Conservation (phyloP, 2,113 vertebrate genomes). For the Amblyopsis rosae region DNA sequence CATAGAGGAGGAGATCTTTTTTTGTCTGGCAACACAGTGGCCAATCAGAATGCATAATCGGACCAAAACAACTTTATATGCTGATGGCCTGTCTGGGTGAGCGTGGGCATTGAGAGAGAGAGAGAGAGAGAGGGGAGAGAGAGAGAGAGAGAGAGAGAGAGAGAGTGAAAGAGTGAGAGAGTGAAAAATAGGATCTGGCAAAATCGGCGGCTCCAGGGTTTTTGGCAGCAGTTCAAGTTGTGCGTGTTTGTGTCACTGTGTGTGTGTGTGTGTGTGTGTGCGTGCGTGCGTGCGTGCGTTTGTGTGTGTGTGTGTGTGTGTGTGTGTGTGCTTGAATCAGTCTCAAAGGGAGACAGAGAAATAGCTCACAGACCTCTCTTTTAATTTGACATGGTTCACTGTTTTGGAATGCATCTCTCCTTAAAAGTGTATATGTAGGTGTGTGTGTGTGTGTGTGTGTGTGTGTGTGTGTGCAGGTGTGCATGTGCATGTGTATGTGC, state of each 20-base stretch:
- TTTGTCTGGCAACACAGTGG: conserved; percentile 76
- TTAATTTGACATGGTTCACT: conserved; percentile 73
- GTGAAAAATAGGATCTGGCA: conserved; percentile 51
- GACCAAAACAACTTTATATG: conserved; percentile 78
- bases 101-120: conserved; percentile 11
- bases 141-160: conserved; percentile 18
- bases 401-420: conserved; percentile 61
- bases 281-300: conserved; percentile 15
- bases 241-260: conserved; percentile 15
- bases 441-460: conserved; percentile 18
- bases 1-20: conserved; percentile 45
- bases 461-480: conserved; percentile 26
- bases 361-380: conserved; percentile 57
- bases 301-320: conserved; percentile 39
- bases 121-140: conserved; percentile 25
- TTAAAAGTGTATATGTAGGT: too few relatives aligned
- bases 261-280: conserved; percentile 10
- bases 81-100: conserved; percentile 57
- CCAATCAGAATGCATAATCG: conserved; percentile 75
- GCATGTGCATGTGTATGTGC: conserved; percentile 19
- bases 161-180: conserved; percentile 23
- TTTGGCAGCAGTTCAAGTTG: conserved; percentile 65
- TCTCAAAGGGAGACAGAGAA: conserved; percentile 53
- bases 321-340: conserved; percentile 29
- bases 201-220: conserved; percentile 63